phyloP scores from a whole-genome alignment of 64 coral and sea anemone genomes.

The Pocillopora damicornis region DNA sequence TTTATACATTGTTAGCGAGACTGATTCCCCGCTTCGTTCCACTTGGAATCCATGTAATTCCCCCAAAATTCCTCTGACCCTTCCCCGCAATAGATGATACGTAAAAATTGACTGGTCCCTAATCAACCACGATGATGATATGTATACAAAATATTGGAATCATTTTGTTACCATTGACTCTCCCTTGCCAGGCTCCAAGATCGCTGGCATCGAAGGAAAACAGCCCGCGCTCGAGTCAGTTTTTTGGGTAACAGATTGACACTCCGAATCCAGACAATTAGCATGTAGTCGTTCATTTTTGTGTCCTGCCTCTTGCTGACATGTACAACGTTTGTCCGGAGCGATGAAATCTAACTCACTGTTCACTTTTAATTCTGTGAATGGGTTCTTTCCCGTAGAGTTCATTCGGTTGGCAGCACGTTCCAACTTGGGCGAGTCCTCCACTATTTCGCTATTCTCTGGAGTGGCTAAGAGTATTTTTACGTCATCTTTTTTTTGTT shows the following conservation, averaged over 20 bases:
- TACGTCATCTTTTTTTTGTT: slow-evolving; percentile 1
- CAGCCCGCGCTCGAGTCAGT: background rate
- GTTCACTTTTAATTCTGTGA: slow-evolving; percentile 1
- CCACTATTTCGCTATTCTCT: slow-evolving; percentile 29
- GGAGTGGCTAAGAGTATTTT: slow-evolving; percentile 28
- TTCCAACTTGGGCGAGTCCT: slow-evolving; percentile 22
- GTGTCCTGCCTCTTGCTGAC: background rate
- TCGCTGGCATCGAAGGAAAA: background rate
- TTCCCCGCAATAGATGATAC: no score
- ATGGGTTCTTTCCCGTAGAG: background rate
- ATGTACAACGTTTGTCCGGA: background rate
- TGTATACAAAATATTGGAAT: background rate
- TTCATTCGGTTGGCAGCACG: background rate
- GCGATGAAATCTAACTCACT: background rate
- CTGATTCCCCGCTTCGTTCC: no score
- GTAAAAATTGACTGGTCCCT: no score
- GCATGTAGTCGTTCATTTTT: background rate
- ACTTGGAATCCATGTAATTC: no score
- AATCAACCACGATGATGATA: no score
- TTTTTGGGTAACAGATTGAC: background rate
- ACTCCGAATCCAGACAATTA: background rate
- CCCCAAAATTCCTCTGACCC: no score
- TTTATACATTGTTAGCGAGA: no score
- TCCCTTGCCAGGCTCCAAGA: background rate
- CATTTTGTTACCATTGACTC: background rate